Conservation (phyloP, 2,797 vertebrate genomes). For the Lepilemur ruficaudatus region DNA sequence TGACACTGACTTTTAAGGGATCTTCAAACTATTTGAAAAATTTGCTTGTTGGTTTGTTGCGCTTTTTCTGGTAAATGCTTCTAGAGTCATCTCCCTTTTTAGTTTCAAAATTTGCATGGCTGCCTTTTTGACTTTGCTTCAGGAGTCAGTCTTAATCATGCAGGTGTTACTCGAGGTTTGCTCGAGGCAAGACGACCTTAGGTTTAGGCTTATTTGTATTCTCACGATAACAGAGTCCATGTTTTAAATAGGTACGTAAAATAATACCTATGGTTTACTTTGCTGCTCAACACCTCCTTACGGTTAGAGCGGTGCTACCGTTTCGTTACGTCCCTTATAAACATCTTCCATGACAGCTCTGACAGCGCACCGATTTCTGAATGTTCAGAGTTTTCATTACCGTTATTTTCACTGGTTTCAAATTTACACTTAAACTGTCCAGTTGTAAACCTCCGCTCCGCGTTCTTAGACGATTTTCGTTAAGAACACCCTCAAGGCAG, state of each 20-base stretch:
- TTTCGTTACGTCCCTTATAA: not conserved
- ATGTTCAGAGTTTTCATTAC: not conserved
- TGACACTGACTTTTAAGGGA: conserved; percentile 38
- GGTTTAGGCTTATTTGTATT: conserved; percentile 6
- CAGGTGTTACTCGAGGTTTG: conserved; percentile 19
- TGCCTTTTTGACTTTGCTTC: conserved; percentile 30
- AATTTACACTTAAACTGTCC: not conserved
- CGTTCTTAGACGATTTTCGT: not conserved
- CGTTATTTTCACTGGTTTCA: not conserved
- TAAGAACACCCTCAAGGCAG: accelerated
- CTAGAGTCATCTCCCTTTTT: conserved; percentile 44
- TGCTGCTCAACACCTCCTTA: not conserved
- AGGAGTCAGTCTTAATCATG: not conserved
- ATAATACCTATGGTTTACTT: not conserved
- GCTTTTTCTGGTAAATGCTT: conserved; percentile 44
- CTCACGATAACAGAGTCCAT: not conserved
- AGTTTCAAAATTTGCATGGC: conserved; percentile 69
- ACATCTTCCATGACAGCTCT: not conserved
- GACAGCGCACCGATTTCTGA: not conserved
- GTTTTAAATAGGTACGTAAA: not conserved
- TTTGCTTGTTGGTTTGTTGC: not conserved
- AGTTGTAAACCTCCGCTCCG: not conserved
- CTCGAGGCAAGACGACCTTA: not conserved
- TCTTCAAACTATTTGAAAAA: conserved; percentile 8
- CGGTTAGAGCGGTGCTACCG: not conserved